A percentile compares a stretch with the other conserved stretches of the same genome.
Evolutionary conservation across 2,113 vertebrate species (phyloP).

Genomic region (Semicossyphus pulcher): DNA sequence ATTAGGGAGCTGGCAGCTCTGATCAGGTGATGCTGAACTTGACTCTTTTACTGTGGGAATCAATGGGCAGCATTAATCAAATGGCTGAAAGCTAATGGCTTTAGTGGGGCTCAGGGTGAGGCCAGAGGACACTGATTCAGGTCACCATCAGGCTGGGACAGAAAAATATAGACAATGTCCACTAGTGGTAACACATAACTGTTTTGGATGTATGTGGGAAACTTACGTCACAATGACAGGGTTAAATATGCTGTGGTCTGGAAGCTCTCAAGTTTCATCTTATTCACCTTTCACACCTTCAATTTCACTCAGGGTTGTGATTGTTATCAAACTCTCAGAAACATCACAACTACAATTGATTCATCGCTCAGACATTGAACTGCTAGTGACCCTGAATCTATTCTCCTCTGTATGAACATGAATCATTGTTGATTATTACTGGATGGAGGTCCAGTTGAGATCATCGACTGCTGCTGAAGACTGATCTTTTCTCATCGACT

Average conservation of each 20-base stretch:
- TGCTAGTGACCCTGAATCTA: slow-evolving; percentile 31
- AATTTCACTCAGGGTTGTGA: not conserved
- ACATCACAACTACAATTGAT: slow-evolving; percentile 4
- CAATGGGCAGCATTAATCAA: slow-evolving; percentile 71
- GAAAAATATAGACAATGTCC: not conserved
- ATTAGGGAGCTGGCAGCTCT: slow-evolving; percentile 57
- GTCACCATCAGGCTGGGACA: slow-evolving; percentile 34
- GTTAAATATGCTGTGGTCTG: too few relatives aligned
- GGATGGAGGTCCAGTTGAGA: slow-evolving; percentile 15
- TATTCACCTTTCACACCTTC: not conserved
- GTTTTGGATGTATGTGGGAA: not conserved
- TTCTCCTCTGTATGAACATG: slow-evolving; percentile 22
- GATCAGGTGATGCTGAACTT: slow-evolving; percentile 61
- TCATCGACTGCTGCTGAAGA: slow-evolving; percentile 36
- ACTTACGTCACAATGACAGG: too few relatives aligned
- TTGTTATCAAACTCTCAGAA: not conserved
- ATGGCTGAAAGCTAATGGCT: slow-evolving; percentile 65
- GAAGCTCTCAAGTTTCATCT: not conserved
- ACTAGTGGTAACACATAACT: not conserved
- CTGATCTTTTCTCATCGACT: slow-evolving; percentile 37
- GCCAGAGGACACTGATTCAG: slow-evolving; percentile 31
- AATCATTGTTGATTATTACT: slow-evolving; percentile 44
- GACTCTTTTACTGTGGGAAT: slow-evolving; percentile 68
- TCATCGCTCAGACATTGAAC: slow-evolving; percentile 11
- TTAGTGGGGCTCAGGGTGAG: slow-evolving; percentile 30